phyloP scores from a whole-genome alignment of 2,797 vertebrate genomes.

The Acipenser oxyrinchus region DNA sequence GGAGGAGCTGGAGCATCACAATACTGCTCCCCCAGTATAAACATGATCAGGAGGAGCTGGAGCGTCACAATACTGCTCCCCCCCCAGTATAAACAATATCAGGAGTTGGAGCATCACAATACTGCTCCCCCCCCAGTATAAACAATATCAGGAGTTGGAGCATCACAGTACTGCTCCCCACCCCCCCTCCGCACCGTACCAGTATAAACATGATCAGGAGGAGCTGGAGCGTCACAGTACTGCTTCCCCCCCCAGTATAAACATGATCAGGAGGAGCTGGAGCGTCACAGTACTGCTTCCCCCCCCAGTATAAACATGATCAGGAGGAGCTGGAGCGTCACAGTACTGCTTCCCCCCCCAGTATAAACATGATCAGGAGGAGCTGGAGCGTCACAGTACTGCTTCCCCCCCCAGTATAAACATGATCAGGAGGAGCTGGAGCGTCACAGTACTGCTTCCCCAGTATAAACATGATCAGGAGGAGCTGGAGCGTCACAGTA shows the following conservation, averaged over 20 bases:
- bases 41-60: too few relatives aligned
- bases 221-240: neutral
- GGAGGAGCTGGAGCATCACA: slow-evolving; percentile 41
- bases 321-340: slow-evolving; percentile 37
- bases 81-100: neutral
- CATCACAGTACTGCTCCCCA: slow-evolving; percentile 46
- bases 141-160: slow-evolving; percentile 28
- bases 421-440: too few relatives aligned
- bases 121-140: slow-evolving; percentile 15
- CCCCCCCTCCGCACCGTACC: neutral
- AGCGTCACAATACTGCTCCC: slow-evolving; percentile 12
- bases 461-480: too few relatives aligned
- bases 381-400: slow-evolving; percentile 4
- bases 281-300: too few relatives aligned
- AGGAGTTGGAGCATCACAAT: too few relatives aligned
- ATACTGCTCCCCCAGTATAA: slow-evolving; percentile 24
- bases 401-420: neutral
- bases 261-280: too few relatives aligned
- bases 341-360: slow-evolving; percentile 36
- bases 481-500: too few relatives aligned
- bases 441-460: too few relatives aligned
- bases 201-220: too few relatives aligned
- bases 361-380: too few relatives aligned
- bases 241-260: slow-evolving; percentile 12
- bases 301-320: slow-evolving; percentile 30